Evolutionary conservation across 2,797 vertebrate genomes (phyloP).

Genomic region (Amblyopsis hoosieri): DNA sequence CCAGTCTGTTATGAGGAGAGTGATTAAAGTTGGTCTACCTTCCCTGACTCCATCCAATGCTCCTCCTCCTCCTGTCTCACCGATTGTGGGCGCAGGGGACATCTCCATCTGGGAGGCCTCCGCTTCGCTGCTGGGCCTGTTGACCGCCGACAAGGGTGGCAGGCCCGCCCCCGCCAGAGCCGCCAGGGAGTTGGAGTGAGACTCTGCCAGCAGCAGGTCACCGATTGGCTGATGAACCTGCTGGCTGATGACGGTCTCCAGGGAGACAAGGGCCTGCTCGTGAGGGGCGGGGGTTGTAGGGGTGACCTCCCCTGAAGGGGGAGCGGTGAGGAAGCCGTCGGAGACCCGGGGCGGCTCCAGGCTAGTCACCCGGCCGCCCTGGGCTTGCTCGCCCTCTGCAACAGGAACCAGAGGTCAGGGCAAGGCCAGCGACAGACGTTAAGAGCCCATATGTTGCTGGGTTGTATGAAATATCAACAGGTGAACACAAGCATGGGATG

Average conservation of each 20-base stretch:
- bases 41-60: constrained; percentile 81
- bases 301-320: constrained; percentile 86
- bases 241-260: constrained; percentile 86
- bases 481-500: no score
- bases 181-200: constrained; percentile 77
- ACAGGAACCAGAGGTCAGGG: constrained; percentile 43
- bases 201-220: constrained; percentile 81
- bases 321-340: constrained; percentile 87
- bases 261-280: constrained; percentile 83
- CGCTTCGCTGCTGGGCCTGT: constrained; percentile 82
- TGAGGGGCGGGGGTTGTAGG: constrained; percentile 83
- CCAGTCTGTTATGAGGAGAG: constrained; percentile 49
- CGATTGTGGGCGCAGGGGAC: constrained; percentile 91
- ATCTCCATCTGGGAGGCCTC: constrained; percentile 96
- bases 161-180: constrained; percentile 78
- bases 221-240: constrained; percentile 86
- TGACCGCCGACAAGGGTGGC: constrained; percentile 79
- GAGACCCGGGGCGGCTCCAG: constrained; percentile 81
- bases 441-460: background rate
- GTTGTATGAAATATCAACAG: no score
- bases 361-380: constrained; percentile 73
- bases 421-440: background rate
- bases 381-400: constrained; percentile 78
- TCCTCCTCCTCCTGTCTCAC: constrained; percentile 82
- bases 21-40: constrained; percentile 77